Conservation (phyloP, 1,140 invertebrate species). For the Sesamia nonagrioides region DNA sequence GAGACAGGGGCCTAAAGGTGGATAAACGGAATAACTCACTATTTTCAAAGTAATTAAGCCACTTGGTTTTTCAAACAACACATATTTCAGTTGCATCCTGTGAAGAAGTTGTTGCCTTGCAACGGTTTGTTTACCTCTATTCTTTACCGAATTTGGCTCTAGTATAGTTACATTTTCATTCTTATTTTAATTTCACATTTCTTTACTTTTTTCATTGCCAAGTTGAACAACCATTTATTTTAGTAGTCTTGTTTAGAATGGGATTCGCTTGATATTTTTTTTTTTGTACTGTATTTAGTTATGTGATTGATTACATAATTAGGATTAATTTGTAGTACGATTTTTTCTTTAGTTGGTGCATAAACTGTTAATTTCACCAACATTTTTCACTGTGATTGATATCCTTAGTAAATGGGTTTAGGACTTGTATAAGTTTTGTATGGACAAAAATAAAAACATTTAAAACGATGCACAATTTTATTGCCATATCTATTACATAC, state of each 20-base stretch:
- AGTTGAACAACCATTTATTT: too few species aligned
- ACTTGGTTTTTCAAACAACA: neutral
- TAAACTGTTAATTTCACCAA: slow-evolving; percentile 19
- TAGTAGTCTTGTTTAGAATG: neutral
- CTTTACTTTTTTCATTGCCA: too few species aligned
- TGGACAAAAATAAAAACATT: slow-evolving; percentile 57
- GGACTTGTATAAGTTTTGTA: slow-evolving; percentile 44
- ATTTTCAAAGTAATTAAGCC: too few species aligned
- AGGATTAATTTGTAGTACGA: neutral
- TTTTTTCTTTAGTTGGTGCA: slow-evolving; percentile 7
- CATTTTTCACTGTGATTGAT: slow-evolving; percentile 41
- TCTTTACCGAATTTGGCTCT: too few species aligned
- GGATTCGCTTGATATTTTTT: neutral
- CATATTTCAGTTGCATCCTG: neutral
- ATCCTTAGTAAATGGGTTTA: slow-evolving; percentile 27
- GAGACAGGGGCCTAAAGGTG: too few species aligned
- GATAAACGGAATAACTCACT: too few species aligned
- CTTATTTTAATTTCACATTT: too few species aligned
- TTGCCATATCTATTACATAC: slow-evolving; percentile 84
- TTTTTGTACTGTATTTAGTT: neutral
- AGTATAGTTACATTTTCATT: too few species aligned
- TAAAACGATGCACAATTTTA: slow-evolving; percentile 82
- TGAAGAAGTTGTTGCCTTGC: too few species aligned
- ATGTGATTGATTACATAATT: too few species aligned
- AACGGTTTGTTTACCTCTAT: too few species aligned